Evolutionary conservation across 2,113 vertebrate genomes (phyloP), one percentile per base, ranked within the genome.

Genomic region (Brachionichthys hirsutus): DNA sequence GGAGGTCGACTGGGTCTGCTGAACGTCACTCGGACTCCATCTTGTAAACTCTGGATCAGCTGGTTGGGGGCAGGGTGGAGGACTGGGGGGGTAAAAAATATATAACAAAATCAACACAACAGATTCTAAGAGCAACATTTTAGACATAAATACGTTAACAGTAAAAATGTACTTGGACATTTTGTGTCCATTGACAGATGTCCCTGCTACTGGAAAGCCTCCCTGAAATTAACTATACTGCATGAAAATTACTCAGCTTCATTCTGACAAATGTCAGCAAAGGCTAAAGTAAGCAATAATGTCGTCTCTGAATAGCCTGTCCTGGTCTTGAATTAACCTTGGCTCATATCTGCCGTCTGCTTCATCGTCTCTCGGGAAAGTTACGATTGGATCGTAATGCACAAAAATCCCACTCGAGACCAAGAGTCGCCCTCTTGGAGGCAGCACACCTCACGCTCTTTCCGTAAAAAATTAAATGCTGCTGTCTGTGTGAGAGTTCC

Each of bases 31-130:
- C 96, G 93, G 60, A 94, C 93, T 64, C 93, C 95, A 82, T 99
- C 97, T 0, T 93, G 87, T 62, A 95, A 89, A 46, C 89, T 93
- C 54, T 93, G 93, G 79, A 94, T 91, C 70, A 95, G 89, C 86
- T 98, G 97, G 89, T 94, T 95, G 47, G 95, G 92, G 62, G 95
- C 91, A 50, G 94, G 93, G 71, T 98, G 97, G 41, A 99, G 94
- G 50, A 97, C 97, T 98, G 86, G 34, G 12, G 53, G 42, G 14
- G 62, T 34, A 49, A 48, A 54, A 48, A 36, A 18, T 30, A 2
- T 44, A 36, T 3, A 41, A n/a, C 0, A 19, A 22, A 17, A 46
- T 15, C 0, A 24, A 42, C 13, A 18, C 6, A 70, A 19, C 15
- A 42, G 11, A 48, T 44, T 18, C 48, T 10, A 1, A 38, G 16